Percentiles rank a stretch among this genome's conserved stretches.
phyloP scores from a whole-genome alignment of 2,113 vertebrate species.

The Carassius carassius region DNA sequence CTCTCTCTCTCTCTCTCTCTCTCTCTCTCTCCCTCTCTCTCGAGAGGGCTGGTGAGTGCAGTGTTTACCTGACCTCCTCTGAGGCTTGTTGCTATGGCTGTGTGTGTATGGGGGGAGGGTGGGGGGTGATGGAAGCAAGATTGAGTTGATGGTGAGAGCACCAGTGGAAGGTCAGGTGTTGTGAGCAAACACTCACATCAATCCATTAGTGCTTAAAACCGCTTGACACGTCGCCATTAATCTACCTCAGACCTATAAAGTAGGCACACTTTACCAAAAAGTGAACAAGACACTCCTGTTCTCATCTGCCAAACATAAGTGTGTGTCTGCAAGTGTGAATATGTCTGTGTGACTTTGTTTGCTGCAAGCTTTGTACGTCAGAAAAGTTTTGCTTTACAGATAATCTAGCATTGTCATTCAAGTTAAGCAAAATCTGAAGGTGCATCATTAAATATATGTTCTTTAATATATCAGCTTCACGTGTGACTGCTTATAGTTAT shows the following conservation, averaged over 20 bases:
- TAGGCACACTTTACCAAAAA: constrained; percentile 5
- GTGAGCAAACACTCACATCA: constrained; percentile 35
- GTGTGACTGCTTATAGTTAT: background rate
- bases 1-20: background rate
- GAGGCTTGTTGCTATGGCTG: constrained; percentile 49
- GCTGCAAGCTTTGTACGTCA: background rate
- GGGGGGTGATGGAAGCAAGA: constrained; percentile 17
- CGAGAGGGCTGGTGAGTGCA: constrained; percentile 30
- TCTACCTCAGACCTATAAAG: constrained; percentile 45
- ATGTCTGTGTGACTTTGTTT: background rate
- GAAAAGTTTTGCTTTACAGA: background rate
- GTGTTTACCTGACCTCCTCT: constrained; percentile 50
- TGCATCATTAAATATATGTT: background rate
- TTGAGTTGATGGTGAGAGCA: constrained; percentile 27
- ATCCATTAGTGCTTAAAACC: constrained; percentile 51
- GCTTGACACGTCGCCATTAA: constrained; percentile 53
- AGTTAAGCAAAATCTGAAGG: background rate
- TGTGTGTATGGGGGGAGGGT: constrained; percentile 13
- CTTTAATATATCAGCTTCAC: background rate
- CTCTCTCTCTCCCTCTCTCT: background rate
- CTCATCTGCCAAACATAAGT: constrained; percentile 3
- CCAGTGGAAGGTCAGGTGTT: constrained; percentile 50
- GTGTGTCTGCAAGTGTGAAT: constrained; percentile 5
- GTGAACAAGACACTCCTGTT: constrained; percentile 49
- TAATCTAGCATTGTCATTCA: background rate